phyloP scores from a whole-genome alignment of 2,888 invertebrate genomes.

The Eristalis arbustorum region DNA sequence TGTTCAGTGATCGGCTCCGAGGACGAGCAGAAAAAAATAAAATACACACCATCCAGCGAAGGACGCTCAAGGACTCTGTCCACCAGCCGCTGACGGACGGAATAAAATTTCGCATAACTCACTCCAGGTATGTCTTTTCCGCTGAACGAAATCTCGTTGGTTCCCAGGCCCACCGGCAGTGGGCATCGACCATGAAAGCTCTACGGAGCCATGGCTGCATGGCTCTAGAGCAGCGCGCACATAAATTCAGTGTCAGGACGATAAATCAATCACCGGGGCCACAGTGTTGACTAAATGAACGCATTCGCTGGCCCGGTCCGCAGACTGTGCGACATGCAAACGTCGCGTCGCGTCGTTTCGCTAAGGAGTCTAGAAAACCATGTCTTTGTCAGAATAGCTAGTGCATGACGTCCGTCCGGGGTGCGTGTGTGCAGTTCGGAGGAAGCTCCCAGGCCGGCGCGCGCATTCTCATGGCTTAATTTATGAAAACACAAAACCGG shows the following conservation, averaged over 20 bases:
- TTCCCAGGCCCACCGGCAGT: neutral
- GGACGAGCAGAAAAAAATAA: slow-evolving; percentile 16
- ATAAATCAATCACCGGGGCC: slow-evolving; percentile 61
- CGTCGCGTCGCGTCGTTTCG: neutral
- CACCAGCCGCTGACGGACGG: slow-evolving; percentile 38
- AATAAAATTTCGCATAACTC: slow-evolving; percentile 50
- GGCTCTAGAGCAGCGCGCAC: neutral
- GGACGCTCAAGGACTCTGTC: slow-evolving; percentile 53
- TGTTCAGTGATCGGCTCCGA: neutral
- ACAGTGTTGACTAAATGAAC: slow-evolving; percentile 21
- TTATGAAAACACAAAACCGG: slow-evolving; percentile 39
- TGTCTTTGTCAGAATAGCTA: slow-evolving; percentile 15
- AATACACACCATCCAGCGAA: neutral
- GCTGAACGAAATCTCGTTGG: slow-evolving; percentile 5
- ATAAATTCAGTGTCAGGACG: slow-evolving; percentile 55
- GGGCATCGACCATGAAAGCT: slow-evolving; percentile 22
- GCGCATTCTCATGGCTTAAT: neutral
- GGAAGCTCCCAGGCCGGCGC: neutral
- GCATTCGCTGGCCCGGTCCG: slow-evolving; percentile 1
- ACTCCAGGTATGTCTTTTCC: slow-evolving; percentile 49
- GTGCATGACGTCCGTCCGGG: slow-evolving; percentile 17
- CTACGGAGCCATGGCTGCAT: neutral
- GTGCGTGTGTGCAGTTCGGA: neutral
- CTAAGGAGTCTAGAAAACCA: neutral
- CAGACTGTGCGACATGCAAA: neutral